A percentile compares a stretch with the other conserved stretches of the same genome.
Evolutionary conservation across 2,113 vertebrate genomes (phyloP).

Genomic region (Fulica atra): DNA sequence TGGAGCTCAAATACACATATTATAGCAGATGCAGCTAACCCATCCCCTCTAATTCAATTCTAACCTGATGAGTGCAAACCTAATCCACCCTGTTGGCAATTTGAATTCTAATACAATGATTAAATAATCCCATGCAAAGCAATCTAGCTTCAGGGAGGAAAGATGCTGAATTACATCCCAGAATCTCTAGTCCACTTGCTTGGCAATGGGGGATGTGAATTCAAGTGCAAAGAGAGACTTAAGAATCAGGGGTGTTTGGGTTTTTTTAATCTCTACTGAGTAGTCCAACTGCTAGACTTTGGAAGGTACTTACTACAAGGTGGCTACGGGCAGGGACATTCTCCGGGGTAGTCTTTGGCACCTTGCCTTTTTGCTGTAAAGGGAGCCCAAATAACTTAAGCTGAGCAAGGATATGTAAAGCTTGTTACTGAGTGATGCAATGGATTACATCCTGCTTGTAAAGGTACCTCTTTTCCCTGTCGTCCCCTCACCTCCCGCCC

Average conservation of each 20-base stretch:
- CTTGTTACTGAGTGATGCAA: background rate
- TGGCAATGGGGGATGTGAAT: background rate
- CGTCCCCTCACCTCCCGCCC: background rate
- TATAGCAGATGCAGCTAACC: background rate
- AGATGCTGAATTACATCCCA: background rate
- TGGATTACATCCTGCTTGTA: background rate
- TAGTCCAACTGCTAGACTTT: background rate
- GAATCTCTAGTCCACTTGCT: background rate
- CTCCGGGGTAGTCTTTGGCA: background rate
- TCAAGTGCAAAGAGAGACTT: background rate
- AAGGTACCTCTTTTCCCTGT: background rate
- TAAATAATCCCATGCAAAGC: conserved; percentile 59
- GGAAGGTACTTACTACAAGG: background rate
- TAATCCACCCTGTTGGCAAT: conserved; percentile 35
- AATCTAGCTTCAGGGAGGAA: conserved; percentile 53
- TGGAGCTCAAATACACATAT: conserved; percentile 4
- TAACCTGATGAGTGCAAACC: background rate
- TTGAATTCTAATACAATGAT: conserved; percentile 38
- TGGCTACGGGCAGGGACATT: background rate
- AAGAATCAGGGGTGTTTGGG: background rate
- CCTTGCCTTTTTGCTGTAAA: background rate
- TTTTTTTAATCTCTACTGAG: background rate
- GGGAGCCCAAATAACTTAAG: background rate
- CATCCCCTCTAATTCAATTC: conserved; percentile 30
- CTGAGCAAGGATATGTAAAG: background rate